phyloP scores from a whole-genome alignment of 2,113 vertebrate species.

The human (Homo sapiens) region DNA sequence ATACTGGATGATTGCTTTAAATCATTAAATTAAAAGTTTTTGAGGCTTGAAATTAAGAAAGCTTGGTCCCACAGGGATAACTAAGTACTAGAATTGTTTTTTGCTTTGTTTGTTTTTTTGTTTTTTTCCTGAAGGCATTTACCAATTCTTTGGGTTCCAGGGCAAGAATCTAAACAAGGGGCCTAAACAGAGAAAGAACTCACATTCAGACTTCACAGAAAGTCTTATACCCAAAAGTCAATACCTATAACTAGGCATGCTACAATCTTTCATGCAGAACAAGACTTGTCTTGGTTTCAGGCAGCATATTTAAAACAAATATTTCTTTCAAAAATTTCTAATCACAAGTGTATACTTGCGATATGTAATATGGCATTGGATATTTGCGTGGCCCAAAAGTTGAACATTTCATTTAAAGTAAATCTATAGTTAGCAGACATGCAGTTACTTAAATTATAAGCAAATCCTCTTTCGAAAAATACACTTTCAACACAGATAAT shows the following conservation, averaged over 20 bases:
- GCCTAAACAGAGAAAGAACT: not conserved
- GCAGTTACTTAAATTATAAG: not conserved
- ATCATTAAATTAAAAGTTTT: not conserved
- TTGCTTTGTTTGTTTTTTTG: not conserved
- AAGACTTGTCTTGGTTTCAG: not conserved
- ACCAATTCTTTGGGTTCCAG: not conserved
- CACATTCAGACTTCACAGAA: not conserved
- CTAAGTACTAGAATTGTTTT: not conserved
- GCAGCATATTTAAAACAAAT: not conserved
- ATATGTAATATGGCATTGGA: not conserved
- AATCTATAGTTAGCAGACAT: not conserved
- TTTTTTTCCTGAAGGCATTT: not conserved
- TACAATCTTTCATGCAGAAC: not conserved
- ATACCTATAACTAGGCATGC: not conserved
- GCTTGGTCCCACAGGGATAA: not conserved
- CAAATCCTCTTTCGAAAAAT: not conserved
- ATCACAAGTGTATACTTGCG: not conserved
- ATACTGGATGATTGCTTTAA: not conserved
- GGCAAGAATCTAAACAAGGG: not conserved
- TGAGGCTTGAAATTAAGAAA: slow-evolving; percentile 2
- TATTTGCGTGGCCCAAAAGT: not conserved
- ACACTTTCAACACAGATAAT: not conserved
- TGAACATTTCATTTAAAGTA: not conserved
- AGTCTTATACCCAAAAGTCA: not conserved
- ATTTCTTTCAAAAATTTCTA: not conserved